A percentile compares a stretch with the other conserved stretches of the same genome.
Conservation (phyloP, 1,140 invertebrate species). For the Bombus picipes region DNA sequence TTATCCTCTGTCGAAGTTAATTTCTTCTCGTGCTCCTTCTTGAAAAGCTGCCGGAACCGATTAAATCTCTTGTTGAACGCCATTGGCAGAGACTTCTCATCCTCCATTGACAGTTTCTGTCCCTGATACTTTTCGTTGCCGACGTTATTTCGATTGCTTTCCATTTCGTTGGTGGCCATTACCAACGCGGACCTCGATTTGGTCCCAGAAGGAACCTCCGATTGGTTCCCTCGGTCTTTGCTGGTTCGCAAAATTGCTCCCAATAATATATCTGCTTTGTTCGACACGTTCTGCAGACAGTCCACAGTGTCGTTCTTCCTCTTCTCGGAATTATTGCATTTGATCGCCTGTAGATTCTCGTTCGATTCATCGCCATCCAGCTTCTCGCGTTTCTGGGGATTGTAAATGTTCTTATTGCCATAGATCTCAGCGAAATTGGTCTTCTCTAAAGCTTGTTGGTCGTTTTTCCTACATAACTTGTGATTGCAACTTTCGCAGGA, state of each 20-base stretch:
- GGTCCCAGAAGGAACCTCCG: conserved; percentile 66
- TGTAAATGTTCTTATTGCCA: conserved; percentile 61
- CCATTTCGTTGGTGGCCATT: conserved; percentile 33
- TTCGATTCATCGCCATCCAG: background rate
- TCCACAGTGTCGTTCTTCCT: conserved; percentile 44
- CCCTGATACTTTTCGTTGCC: conserved; percentile 43
- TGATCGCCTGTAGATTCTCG: conserved; percentile 28
- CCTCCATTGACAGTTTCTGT: conserved; percentile 53
- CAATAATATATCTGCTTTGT: conserved; percentile 83
- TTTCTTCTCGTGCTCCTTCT: conserved; percentile 73
- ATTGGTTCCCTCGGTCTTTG: conserved; percentile 64
- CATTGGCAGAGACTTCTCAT: conserved; percentile 73
- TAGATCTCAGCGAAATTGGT: conserved; percentile 47
- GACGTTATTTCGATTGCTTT: conserved; percentile 35
- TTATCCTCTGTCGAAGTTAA: conserved; percentile 31
- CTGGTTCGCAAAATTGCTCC: conserved; percentile 83
- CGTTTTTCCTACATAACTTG: conserved; percentile 52
- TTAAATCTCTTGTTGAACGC: conserved; percentile 75
- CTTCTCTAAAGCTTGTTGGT: conserved; percentile 54
- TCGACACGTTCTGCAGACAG: conserved; percentile 70
- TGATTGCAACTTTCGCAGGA: conserved; percentile 50
- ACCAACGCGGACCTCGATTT: conserved; percentile 54
- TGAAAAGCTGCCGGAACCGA: conserved; percentile 76
- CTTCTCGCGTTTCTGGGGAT: conserved; percentile 55
- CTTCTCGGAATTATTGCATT: conserved; percentile 25